Evolutionary conservation across 2,797 vertebrate species (phyloP).

Genomic region (Trematomus bernacchii): DNA sequence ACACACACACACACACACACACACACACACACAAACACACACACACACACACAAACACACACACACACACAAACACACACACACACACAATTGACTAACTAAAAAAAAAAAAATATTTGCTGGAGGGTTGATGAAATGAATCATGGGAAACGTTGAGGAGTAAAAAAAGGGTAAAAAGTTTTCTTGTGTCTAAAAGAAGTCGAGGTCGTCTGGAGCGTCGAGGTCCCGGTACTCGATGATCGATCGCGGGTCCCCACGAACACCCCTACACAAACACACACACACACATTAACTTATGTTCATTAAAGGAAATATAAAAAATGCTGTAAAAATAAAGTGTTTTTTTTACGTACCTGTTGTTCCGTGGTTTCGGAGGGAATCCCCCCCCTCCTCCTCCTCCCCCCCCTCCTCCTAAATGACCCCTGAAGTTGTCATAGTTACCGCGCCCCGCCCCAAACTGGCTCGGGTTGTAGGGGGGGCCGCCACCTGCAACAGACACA

Average conservation of each 20-base stretch:
- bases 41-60: too few species aligned
- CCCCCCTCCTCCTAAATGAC: conserved; percentile 83
- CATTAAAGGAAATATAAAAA: too few species aligned
- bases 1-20: too few species aligned
- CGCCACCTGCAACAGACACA: conserved; percentile 67
- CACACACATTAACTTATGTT: neutral
- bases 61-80: neutral
- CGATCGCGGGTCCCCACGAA: conserved; percentile 88
- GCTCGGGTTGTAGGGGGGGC: conserved; percentile 87
- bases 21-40: too few species aligned
- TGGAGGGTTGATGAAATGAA: conserved; percentile 22
- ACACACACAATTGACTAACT: neutral
- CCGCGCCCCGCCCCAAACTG: conserved; percentile 91
- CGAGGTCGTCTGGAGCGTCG: conserved; percentile 92
- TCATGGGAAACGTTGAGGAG: conserved; percentile 36
- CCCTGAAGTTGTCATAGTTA: conserved; percentile 91
- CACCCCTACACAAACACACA: conserved; percentile 78
- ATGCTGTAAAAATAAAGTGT: too few species aligned
- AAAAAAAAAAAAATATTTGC: neutral
- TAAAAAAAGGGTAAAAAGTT: conserved; percentile 37
- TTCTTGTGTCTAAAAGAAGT: conserved; percentile 87
- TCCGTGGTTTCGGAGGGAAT: conserved; percentile 88
- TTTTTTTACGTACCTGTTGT: conserved; percentile 72
- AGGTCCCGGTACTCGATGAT: conserved; percentile 94
- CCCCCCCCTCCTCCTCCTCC: conserved; percentile 48